Percentiles rank a stretch among this genome's conserved stretches.
These are phyloP conservation scores for Sialia sialis DNA, from an alignment of 2,113 vertebrate species.

Conservation along the genomic window DNA sequence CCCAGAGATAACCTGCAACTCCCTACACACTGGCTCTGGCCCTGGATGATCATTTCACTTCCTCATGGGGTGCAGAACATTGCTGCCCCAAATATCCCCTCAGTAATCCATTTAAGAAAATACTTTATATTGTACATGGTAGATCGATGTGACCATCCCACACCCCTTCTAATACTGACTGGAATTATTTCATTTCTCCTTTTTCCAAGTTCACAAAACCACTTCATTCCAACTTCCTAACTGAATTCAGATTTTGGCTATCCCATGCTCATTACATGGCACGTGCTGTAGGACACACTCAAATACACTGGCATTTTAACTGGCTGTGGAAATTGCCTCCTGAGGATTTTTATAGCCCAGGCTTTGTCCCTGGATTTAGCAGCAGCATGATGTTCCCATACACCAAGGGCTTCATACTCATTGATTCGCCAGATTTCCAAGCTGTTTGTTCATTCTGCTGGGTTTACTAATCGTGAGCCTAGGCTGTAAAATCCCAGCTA, in stretches of 20 bases:
- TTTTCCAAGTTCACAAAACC: background rate
- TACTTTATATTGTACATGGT: rapidly evolving
- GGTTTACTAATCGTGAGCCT: background rate
- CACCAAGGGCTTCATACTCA: background rate
- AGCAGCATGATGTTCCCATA: background rate
- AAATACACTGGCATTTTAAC: background rate
- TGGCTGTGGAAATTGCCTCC: background rate
- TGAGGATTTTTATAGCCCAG: background rate
- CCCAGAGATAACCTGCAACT: background rate
- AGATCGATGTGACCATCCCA: background rate
- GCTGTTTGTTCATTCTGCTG: background rate
- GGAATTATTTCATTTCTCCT: background rate
- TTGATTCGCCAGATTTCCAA: background rate
- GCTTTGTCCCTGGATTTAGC: background rate
- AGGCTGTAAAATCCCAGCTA: background rate
- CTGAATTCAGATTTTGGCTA: background rate
- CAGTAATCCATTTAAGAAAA: background rate
- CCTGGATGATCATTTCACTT: background rate
- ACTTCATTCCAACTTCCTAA: background rate
- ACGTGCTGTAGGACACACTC: background rate
- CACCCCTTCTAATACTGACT: background rate
- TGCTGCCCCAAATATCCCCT: background rate
- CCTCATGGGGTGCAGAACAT: background rate
- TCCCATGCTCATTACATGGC: background rate
- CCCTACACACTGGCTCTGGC: background rate